Evolutionary conservation across 2,888 invertebrate species (phyloP).

Genomic region (Pinctada fucata): DNA sequence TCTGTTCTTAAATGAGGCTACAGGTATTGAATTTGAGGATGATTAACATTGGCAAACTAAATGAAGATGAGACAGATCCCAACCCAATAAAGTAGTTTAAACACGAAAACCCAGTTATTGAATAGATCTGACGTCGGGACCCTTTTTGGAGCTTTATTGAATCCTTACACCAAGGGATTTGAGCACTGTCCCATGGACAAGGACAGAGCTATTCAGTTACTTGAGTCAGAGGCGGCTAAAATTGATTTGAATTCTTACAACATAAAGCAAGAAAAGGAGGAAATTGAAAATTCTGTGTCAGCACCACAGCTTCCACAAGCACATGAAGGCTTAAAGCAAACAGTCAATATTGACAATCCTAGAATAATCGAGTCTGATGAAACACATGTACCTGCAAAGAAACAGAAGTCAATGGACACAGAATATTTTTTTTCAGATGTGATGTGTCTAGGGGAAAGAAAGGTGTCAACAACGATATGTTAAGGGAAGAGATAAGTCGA

Average conservation of each 20-base stretch:
- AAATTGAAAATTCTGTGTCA: background rate
- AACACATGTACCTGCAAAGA: background rate
- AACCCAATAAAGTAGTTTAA: background rate
- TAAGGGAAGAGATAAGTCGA: background rate
- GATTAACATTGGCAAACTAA: background rate
- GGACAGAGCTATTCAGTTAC: constrained; percentile 1
- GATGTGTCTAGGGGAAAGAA: constrained; percentile 20
- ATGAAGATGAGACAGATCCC: constrained; percentile 4
- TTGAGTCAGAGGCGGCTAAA: background rate
- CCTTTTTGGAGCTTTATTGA: constrained; percentile 15
- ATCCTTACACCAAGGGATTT: constrained; percentile 20
- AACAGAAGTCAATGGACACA: constrained; percentile 16
- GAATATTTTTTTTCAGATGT: constrained; percentile 27
- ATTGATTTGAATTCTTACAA: background rate
- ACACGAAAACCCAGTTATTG: constrained; percentile 9
- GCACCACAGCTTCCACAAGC: constrained; percentile 6
- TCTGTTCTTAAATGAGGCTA: too few relatives aligned
- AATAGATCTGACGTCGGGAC: constrained; percentile 12
- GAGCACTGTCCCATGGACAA: background rate
- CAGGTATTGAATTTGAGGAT: too few relatives aligned
- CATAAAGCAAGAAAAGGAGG: constrained; percentile 5
- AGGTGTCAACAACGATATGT: background rate
- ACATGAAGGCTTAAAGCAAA: background rate
- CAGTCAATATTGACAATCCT: background rate
- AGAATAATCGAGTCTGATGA: background rate